Evolutionary conservation across 2,797 vertebrate genomes (phyloP).

Genomic region (Manis crassicaudata): DNA sequence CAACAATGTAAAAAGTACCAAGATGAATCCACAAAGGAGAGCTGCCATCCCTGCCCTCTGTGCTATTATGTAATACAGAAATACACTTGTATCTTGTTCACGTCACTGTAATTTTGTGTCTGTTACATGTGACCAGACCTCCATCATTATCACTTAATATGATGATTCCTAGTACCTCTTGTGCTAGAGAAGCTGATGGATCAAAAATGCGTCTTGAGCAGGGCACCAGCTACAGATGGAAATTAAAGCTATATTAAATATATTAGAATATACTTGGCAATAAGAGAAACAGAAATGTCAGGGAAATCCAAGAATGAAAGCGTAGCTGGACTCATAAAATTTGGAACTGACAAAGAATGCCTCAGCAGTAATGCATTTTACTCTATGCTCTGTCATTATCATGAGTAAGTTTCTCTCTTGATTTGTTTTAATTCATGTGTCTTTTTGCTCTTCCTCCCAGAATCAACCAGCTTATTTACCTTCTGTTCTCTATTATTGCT

Average conservation of each 20-base stretch:
- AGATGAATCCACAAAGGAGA: background rate
- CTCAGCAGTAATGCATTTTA: background rate
- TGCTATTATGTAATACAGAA: background rate
- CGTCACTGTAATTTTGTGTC: background rate
- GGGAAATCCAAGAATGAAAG: constrained; percentile 19
- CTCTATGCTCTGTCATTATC: background rate
- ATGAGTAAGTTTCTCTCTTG: constrained; percentile 10
- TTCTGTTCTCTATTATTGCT: background rate
- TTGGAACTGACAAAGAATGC: background rate
- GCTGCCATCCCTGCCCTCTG: background rate
- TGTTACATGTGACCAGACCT: background rate
- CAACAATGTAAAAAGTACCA: background rate
- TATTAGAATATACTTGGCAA: background rate
- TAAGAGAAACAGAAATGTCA: background rate
- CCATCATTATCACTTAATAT: background rate
- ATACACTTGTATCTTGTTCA: background rate
- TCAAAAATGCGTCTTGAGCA: background rate
- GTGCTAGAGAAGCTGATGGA: background rate
- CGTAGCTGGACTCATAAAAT: background rate
- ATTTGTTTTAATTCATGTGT: background rate
- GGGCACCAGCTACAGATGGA: background rate
- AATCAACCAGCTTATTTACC: background rate
- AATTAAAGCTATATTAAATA: constrained; percentile 39
- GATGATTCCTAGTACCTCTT: background rate
- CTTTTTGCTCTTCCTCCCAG: background rate